Base-by-base conservation (phyloP, 2,888 invertebrate genomes). In the Hedychridium roseum region DNA sequence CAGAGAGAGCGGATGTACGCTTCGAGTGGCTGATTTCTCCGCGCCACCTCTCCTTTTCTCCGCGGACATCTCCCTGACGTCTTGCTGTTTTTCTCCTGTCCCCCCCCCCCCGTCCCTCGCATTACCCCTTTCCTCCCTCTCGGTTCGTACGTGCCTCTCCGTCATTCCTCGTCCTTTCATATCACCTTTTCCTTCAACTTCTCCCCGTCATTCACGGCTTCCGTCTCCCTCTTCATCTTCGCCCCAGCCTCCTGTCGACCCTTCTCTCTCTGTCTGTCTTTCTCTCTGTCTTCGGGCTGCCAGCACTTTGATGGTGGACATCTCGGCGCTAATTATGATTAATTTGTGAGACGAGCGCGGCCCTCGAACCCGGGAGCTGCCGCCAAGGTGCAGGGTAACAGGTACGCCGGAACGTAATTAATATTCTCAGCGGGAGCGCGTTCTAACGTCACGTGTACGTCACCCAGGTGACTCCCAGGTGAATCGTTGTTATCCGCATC, bases 251-350 rank as follows among this genome's bases (percentile, higher is more conserved):
- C 20, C 30, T 31, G 21, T 47, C 34, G 14, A 36, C 28, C 14
- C 27, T 34, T 17, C 23, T 12, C 35, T 34, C 9, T 40, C 30
- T 36, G 16, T 26, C 17, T 37, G 2, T 2, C 2, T 27, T 21
- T 12, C 20, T 17, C 30, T 23, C 17, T 20, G 30, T 16, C 18
- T 27, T 35, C n/a, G 20, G 37, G 46, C 43, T 52, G 57, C 57
- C 54, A 54, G 49, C 54, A 56, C 59, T 64, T 65, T 62, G 68
- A 62, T 58, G 64, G 60, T 65, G 66, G 67, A 68, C 71, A 65
- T 58, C 65, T 68, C 59, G 60, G 61, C 62, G 65, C 68, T 73
- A 73, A 74, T 74, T 72, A 71, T 74, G 74, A 74, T 74, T 74
- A 74, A 74, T 72, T 70, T 62, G 64, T 43, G 64, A 64, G 61